Base-by-base conservation (phyloP, 2,113 vertebrate species). In the Equus quagga region DNA sequence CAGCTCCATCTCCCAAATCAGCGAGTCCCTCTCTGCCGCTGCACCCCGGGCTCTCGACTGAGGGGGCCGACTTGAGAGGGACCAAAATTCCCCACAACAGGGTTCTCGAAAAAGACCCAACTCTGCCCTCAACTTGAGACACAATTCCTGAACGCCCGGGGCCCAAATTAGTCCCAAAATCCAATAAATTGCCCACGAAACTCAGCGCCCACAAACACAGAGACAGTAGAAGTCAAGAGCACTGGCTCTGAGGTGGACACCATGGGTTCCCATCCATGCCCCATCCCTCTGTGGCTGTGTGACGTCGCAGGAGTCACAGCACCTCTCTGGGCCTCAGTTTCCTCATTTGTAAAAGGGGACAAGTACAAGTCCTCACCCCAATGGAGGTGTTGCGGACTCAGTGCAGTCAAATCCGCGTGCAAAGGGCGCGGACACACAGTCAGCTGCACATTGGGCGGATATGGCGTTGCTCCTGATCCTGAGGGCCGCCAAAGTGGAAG, bases 311-410 rank as follows among this genome's bases (percentile, higher is more conserved):
- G 11, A 41, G 54, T 44, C 58, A 21, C 3, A 3, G 33, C 1
- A 0, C n/a, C 62, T 82, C 56, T 51, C 62, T 23, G 46, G 72
- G 44, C 33, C 67, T 79, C 75, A 33, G 79, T 51, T 36, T 60
- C 36, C 18, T 14, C 62, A 46, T 67, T 72, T 82, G 26, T 62
- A 60, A 72, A 89, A 24, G 12, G 26, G 60, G 26, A 10, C n/a
- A 15, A 46, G 31, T 3, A 17, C 11, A 26, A 76, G 51, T 69
- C 26, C 49, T 41, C 5, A 36, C 14, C 28, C 70, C 26, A n/a
- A 0, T 0, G 18, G 14, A 24, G 23, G 0, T 54, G 51, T 0
- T 18, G 33, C 65, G 36, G 72, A 60, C 18, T 15, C 49, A 0
- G 1, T 0, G 14, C 36, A 17, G 13, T 17, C 0, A 51, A 85